Evolutionary conservation across 2,888 invertebrate species (phyloP).

Genomic region (Drosophila glabriapex): DNA sequence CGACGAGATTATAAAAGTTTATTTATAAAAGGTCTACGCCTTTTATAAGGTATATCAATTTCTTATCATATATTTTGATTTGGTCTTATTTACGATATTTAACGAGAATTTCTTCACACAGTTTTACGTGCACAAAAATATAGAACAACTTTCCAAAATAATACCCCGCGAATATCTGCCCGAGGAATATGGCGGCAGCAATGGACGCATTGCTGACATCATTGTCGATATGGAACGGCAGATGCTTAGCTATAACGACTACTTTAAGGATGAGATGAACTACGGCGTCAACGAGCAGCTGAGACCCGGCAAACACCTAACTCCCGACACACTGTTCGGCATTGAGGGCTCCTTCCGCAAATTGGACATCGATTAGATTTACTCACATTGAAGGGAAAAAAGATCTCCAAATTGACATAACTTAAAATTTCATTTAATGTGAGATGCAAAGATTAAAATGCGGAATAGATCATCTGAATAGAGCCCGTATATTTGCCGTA

Average conservation of each 20-base stretch:
- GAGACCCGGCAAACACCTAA: slow-evolving; percentile 62
- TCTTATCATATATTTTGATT: neutral
- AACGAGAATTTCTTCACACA: slow-evolving; percentile 62
- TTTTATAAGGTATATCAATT: neutral
- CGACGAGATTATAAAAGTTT: neutral
- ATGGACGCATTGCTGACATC: slow-evolving; percentile 85
- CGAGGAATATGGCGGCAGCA: slow-evolving; percentile 88
- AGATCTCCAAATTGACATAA: slow-evolving; percentile 8
- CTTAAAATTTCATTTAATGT: slow-evolving; percentile 9
- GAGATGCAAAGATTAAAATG: neutral
- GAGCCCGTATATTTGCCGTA: neutral
- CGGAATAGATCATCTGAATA: neutral
- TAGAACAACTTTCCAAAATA: slow-evolving; percentile 82
- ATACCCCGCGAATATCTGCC: slow-evolving; percentile 88
- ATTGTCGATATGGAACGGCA: slow-evolving; percentile 58
- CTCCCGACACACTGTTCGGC: slow-evolving; percentile 72
- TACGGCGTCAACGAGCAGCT: slow-evolving; percentile 75
- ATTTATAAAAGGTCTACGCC: neutral
- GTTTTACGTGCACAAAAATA: slow-evolving; percentile 86
- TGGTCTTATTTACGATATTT: neutral
- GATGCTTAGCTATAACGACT: slow-evolving; percentile 57
- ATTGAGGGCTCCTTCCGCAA: slow-evolving; percentile 81
- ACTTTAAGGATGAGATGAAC: slow-evolving; percentile 71
- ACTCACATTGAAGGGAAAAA: slow-evolving; percentile 16
- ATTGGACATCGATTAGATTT: slow-evolving; percentile 75